A percentile compares a stretch with the other conserved stretches of the same genome.
Conservation (phyloP, 2,888 invertebrate genomes). For the Volucella zonaria region DNA sequence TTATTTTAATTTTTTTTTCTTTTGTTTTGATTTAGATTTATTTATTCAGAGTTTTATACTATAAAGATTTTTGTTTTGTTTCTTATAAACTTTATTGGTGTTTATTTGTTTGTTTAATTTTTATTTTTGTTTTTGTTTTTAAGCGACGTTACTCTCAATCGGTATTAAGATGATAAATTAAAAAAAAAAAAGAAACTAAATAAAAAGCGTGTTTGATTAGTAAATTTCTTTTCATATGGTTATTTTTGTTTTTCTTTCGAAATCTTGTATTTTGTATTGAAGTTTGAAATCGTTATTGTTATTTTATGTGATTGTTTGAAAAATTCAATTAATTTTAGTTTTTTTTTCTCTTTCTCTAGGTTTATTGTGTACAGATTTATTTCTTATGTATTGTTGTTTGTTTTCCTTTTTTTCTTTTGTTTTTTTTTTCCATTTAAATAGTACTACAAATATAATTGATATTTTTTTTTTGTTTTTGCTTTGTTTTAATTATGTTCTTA, state of each 20-base stretch:
- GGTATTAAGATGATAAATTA: conserved; percentile 2
- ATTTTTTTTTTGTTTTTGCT: conserved; percentile 31
- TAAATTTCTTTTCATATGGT: conserved; percentile 16
- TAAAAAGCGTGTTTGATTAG: conserved; percentile 23
- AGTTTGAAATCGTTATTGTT: conserved; percentile 6
- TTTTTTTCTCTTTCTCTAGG: conserved; percentile 25
- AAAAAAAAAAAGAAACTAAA: conserved; percentile 14
- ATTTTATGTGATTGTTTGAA: conserved; percentile 26
- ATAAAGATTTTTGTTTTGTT: conserved; percentile 10
- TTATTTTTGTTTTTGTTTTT: not conserved
- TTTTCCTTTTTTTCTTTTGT: conserved; percentile 5
- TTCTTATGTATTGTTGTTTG: conserved; percentile 47
- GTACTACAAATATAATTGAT: conserved; percentile 70
- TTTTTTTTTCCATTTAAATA: conserved; percentile 52
- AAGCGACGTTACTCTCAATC: conserved; percentile 46
- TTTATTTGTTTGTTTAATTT: not conserved
- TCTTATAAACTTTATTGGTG: too few species aligned
- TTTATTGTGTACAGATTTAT: conserved; percentile 34
- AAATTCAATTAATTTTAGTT: not conserved
- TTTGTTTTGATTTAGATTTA: conserved; percentile 23
- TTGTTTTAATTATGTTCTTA: conserved; percentile 58
- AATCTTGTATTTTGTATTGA: conserved; percentile 32
- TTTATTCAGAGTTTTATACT: conserved; percentile 27
- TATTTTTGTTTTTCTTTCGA: conserved; percentile 13
- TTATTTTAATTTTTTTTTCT: not conserved